Evolutionary conservation across 2,113 vertebrate genomes (phyloP).

Genomic region (Ophthalmolycus amberensis): DNA sequence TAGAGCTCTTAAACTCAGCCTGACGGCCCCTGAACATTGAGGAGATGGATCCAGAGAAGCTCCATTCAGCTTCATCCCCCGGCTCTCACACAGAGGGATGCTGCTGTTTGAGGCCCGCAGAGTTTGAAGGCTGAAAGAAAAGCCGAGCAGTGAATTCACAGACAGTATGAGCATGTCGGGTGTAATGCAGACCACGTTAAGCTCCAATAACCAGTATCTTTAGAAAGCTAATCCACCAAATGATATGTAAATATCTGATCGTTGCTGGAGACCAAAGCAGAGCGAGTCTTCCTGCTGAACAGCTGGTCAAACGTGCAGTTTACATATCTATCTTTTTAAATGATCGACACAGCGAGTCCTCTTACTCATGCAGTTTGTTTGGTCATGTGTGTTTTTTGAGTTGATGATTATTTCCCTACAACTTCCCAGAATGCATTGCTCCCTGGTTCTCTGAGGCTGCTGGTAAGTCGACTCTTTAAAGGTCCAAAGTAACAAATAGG

Average conservation of each 20-base stretch:
- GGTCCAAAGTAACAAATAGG: too few species aligned
- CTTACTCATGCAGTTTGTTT: background rate
- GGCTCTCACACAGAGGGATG: conserved; percentile 31
- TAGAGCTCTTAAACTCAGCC: conserved; percentile 67
- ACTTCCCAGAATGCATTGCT: too few species aligned
- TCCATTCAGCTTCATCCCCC: conserved; percentile 57
- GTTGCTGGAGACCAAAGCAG: background rate
- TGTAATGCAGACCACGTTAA: background rate
- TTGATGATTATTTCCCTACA: background rate
- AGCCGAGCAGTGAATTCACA: background rate
- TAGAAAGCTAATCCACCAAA: background rate
- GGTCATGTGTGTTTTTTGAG: background rate
- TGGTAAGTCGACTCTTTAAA: too few species aligned
- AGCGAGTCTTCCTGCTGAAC: background rate
- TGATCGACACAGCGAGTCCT: background rate
- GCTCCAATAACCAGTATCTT: background rate
- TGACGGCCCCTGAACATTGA: conserved; percentile 65
- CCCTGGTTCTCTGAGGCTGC: too few species aligned
- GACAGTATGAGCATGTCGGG: background rate
- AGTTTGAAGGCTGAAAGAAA: conserved; percentile 8
- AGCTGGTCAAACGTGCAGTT: too few species aligned
- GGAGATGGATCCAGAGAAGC: conserved; percentile 58
- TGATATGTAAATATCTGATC: background rate
- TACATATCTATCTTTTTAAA: too few species aligned
- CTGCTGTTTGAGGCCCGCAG: conserved; percentile 27